Evolutionary conservation across 2,888 invertebrate genomes (phyloP), one percentile per base, ranked within the genome.

Genomic region (Nycteola revayana): DNA sequence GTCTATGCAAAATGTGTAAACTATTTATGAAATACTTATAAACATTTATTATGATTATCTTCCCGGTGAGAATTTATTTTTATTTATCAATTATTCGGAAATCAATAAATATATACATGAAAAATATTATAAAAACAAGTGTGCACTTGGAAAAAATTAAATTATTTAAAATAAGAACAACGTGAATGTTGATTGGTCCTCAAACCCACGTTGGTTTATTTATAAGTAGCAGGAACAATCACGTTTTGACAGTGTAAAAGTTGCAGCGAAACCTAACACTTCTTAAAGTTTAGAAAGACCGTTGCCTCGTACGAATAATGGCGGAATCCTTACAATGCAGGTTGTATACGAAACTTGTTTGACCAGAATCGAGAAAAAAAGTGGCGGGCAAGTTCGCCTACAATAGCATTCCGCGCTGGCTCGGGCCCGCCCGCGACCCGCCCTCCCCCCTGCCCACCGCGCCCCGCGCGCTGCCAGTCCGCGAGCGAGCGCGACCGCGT

Each of bases 301-400:
- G 76, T 81, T 80, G 76, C 68, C 64, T 77, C 53, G 69, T 74
- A 76, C 71, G 66, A 74, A 81, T 84, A 85, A 86, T 85, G 87
- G 86, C 86, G 83, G 87, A 86, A 85, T 86, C 87, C 83, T 81
- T 82, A 85, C 80, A 84, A 87, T 86, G 87, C 87, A 83, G 86
- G 86, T 87, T 86, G 85, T 87, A 86, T 82, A 84, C 85, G 64
- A 83, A 88, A 87, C 88, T 87, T 83, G 88, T 87, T 87, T 87
- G 85, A 87, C 87, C 83, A 87, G 87, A 88, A 81, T 81, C 68
- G 71, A 79, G 79, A 80, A 78, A 84, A 79, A 77, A 86, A 85
- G 83, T 86, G 80, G 85, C 86, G 79, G 84, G 82, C 82, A 78
- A 86, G 83, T 84, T 87, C 83, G 85, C 87, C 87, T 85, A 86